phyloP scores from a whole-genome alignment of 2,113 vertebrate species.

The Sisor rabdophorus region DNA sequence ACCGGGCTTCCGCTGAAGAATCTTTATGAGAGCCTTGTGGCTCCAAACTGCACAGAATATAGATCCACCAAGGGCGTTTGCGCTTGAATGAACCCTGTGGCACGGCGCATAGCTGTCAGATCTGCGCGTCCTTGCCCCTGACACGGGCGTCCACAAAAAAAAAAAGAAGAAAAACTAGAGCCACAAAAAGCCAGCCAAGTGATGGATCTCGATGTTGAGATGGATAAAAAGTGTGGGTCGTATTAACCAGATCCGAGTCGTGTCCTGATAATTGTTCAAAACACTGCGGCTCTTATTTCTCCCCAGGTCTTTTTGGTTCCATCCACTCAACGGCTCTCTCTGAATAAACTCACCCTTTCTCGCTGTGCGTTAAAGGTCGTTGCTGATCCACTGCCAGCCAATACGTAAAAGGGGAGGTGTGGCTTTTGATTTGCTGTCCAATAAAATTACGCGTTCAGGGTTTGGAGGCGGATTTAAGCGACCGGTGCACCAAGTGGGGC shows the following conservation, averaged over 20 bases:
- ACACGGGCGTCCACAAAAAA: slow-evolving; percentile 27
- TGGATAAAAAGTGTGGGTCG: slow-evolving; percentile 13
- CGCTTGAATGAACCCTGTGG: slow-evolving; percentile 39
- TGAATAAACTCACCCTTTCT: slow-evolving; percentile 89
- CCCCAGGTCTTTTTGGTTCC: slow-evolving; percentile 45
- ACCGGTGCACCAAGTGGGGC: slow-evolving; percentile 64
- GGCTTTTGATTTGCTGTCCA: slow-evolving; percentile 56
- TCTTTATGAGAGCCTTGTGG: slow-evolving; percentile 50
- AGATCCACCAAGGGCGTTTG: slow-evolving; percentile 62
- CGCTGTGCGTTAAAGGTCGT: slow-evolving; percentile 97
- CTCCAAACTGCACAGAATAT: slow-evolving; percentile 52
- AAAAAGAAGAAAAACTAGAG: neutral
- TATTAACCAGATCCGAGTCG: slow-evolving; percentile 14
- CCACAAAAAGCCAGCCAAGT: slow-evolving; percentile 26
- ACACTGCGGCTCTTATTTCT: slow-evolving; percentile 51
- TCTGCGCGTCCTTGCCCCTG: slow-evolving; percentile 63
- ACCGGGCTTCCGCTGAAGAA: slow-evolving; percentile 58
- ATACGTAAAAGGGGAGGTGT: slow-evolving; percentile 65
- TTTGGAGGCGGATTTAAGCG: slow-evolving; percentile 62
- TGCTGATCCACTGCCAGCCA: slow-evolving; percentile 87
- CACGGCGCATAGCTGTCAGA: slow-evolving; percentile 54
- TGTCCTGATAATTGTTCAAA: slow-evolving; percentile 41
- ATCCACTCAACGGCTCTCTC: slow-evolving; percentile 63
- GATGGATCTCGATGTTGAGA: slow-evolving; percentile 10
- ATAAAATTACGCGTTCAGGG: slow-evolving; percentile 49